Evolutionary conservation across 2,113 vertebrate genomes (phyloP), one percentile per base, ranked within the genome.

Genomic region (Aspidoscelis tigris): DNA sequence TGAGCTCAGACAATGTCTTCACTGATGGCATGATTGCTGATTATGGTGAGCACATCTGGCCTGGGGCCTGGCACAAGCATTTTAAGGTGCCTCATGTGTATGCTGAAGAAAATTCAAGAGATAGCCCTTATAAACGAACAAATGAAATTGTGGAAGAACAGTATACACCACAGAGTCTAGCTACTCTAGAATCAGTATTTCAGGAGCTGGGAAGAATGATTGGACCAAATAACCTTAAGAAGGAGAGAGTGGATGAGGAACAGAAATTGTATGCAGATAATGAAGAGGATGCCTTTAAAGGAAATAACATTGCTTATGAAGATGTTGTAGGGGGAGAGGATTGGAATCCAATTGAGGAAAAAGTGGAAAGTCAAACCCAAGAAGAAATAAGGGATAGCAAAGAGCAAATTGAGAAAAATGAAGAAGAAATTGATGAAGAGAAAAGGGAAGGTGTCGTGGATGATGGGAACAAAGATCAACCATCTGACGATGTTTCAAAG

Each of bases 101-200:
- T 79, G 97, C 97, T 58, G 97, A 98, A 70, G 97, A 98, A 77
- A 95, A 95, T 72, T 97, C 97, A 84, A 94, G 97, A 5, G 97
- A 98, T 85, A 97, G 93, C 80, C 97, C 97, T 72, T 97, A 97
- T 77, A 99, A 99, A 76, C 97, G 98, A 21, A 99, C 97, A 53
- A 99, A 98, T 18, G 98, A 99, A 92, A 98, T 98, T 0, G 97
- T 98, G 64, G 98, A 98, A 87, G 98, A 98, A 87, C 98, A 98
- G 53, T 99, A 99, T 77, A 98, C 98, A 0, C 98, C 98, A 24
- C 98, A 99, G 87, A 99, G 97, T 87, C 96, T 99, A 16, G 98
- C 98, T 2, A 99, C 98, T 0, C 90, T 99, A 88, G 98, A 99
- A 91, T 99, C 98, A 0, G 96, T 99, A 85, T 99, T 99, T 84